A percentile compares a stretch with the other conserved stretches of the same genome.
phyloP scores from a whole-genome alignment of 2,888 invertebrate genomes.

The Drosophila fungiperda region DNA sequence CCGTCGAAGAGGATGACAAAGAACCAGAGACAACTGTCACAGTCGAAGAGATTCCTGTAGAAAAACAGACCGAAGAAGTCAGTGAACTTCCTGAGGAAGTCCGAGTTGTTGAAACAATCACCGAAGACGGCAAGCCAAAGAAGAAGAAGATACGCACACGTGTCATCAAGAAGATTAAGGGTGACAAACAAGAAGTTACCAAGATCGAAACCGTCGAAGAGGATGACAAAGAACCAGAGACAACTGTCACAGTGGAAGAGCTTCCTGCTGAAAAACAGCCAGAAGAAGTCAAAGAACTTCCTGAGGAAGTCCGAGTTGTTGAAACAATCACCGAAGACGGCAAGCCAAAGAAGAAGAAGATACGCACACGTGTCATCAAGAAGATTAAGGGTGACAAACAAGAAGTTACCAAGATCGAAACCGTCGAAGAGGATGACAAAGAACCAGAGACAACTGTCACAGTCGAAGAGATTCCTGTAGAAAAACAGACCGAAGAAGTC shows the following conservation, averaged over 20 bases:
- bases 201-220: slow-evolving; percentile 44
- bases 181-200: slow-evolving; percentile 43
- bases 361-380: slow-evolving; percentile 24
- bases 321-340: slow-evolving; percentile 17
- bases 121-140: slow-evolving; percentile 34
- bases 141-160: slow-evolving; percentile 38
- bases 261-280: slow-evolving; percentile 12
- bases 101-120: slow-evolving; percentile 22
- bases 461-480: not conserved
- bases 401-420: slow-evolving; percentile 29
- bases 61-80: slow-evolving; percentile 18
- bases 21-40: slow-evolving; percentile 34
- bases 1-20: slow-evolving; percentile 40
- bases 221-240: slow-evolving; percentile 34
- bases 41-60: slow-evolving; percentile 23
- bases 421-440: slow-evolving; percentile 23
- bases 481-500: slow-evolving; percentile 18
- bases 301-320: slow-evolving; percentile 18
- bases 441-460: slow-evolving; percentile 11
- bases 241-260: slow-evolving; percentile 31
- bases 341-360: slow-evolving; percentile 23
- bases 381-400: slow-evolving; percentile 25
- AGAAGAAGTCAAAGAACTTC: slow-evolving; percentile 18
- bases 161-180: slow-evolving; percentile 40
- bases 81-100: slow-evolving; percentile 37